Percentiles rank a stretch among this genome's conserved stretches.
These are phyloP conservation scores for Lepidocyrtoides sp. DNA, from an alignment of 2,888 invertebrate species.

Conservation along the genomic window DNA sequence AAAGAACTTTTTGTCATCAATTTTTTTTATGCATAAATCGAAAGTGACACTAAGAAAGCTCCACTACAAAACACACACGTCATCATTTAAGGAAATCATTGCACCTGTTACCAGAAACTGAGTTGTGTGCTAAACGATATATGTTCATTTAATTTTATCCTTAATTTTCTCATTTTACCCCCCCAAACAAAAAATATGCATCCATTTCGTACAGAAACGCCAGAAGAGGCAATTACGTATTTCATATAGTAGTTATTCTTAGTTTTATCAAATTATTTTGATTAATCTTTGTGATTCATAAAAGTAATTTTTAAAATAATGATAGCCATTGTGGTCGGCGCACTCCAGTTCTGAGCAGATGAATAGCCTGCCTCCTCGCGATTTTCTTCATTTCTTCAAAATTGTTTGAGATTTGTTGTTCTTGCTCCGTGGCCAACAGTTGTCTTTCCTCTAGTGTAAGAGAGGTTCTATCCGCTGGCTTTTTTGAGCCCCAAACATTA, in stretches of 20 bases:
- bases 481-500: slow-evolving; percentile 30
- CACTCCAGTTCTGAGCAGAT: slow-evolving; percentile 71
- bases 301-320: slow-evolving; percentile 15
- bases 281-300: too few relatives aligned
- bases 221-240: too few relatives aligned
- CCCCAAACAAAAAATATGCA: too few relatives aligned
- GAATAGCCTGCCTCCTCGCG: slow-evolving; percentile 79
- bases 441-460: slow-evolving; percentile 42
- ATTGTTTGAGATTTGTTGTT: slow-evolving; percentile 64
- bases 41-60: not conserved
- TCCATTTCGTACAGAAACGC: too few relatives aligned
- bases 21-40: not conserved
- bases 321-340: slow-evolving; percentile 80
- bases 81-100: not conserved
- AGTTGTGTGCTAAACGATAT: too few relatives aligned
- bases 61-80: not conserved
- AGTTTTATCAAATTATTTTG: too few relatives aligned
- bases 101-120: not conserved
- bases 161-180: too few relatives aligned
- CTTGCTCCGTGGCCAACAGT: slow-evolving; percentile 30
- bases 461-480: too few relatives aligned
- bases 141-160: too few relatives aligned
- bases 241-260: too few relatives aligned
- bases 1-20: not conserved
- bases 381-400: slow-evolving; percentile 82